Evolutionary conservation across 2,113 vertebrate species (phyloP).

Genomic region (Tenebrosternarchus preto): DNA sequence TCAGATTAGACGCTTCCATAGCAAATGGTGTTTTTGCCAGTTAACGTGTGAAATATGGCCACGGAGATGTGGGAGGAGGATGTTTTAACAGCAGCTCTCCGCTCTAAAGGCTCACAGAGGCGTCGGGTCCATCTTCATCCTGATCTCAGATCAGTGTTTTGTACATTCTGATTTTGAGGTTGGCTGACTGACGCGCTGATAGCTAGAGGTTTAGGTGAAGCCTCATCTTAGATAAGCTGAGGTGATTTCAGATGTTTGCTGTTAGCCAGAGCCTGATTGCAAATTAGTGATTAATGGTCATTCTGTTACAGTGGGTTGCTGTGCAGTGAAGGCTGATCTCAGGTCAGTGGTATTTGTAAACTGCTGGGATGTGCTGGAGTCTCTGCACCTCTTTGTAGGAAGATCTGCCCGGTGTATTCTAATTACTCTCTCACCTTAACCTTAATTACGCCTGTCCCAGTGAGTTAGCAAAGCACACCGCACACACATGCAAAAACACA

Average conservation of each 20-base stretch:
- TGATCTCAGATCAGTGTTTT: background rate
- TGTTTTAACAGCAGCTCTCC: too few species aligned
- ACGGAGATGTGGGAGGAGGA: too few species aligned
- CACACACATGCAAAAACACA: too few species aligned
- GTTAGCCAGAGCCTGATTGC: too few species aligned
- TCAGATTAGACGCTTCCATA: too few species aligned
- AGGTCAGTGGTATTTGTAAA: conserved; percentile 12
- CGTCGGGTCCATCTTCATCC: too few species aligned
- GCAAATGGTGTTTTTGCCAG: background rate
- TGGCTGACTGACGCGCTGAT: background rate
- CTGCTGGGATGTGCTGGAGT: background rate
- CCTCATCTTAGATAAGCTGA: too few species aligned
- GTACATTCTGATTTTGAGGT: too few species aligned
- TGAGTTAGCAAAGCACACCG: conserved; percentile 22
- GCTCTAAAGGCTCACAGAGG: background rate
- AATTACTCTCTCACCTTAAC: conserved; percentile 41
- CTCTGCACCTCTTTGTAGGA: background rate
- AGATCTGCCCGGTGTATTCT: conserved; percentile 34
- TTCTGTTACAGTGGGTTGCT: too few species aligned
- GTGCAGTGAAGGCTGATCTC: background rate
- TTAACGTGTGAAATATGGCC: background rate
- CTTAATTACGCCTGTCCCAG: conserved; percentile 54
- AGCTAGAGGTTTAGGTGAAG: too few species aligned
- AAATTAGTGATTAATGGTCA: too few species aligned
- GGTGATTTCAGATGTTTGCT: too few species aligned